phyloP scores from a whole-genome alignment of 2,797 vertebrate species.

The Dendrocincla fuliginosa region DNA sequence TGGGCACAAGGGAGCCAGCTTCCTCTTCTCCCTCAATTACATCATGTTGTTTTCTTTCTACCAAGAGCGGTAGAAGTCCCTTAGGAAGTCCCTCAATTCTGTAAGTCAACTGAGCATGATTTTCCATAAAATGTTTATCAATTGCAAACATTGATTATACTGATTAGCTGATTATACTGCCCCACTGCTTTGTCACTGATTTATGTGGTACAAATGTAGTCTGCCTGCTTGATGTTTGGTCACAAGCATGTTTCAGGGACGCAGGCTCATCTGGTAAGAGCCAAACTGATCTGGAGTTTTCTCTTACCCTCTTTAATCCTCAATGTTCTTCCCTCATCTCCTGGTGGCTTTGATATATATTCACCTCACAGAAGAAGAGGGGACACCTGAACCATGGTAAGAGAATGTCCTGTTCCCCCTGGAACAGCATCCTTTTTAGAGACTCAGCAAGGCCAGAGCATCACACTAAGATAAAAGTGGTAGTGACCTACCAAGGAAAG shows the following conservation, averaged over 20 bases:
- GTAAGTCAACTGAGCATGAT: neutral
- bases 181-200: neutral
- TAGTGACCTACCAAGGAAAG: neutral
- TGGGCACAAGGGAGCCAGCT: neutral
- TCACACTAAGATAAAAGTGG: neutral
- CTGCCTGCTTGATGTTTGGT: neutral
- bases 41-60: neutral
- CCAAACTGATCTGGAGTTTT: neutral
- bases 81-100: neutral
- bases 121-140: neutral
- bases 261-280: neutral
- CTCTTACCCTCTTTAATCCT: neutral
- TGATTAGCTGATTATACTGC: neutral
- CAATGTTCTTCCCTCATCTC: neutral
- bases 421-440: neutral
- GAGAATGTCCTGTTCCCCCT: neutral
- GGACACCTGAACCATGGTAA: neutral
- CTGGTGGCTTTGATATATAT: neutral
- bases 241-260: rapidly evolving
- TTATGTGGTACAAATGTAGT: neutral
- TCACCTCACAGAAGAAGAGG: neutral
- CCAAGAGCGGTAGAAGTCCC: neutral
- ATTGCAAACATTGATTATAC: neutral
- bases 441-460: neutral
- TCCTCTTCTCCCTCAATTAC: neutral